Evolutionary conservation across 2,113 vertebrate species (phyloP), one percentile per base, ranked within the genome.

Genomic region (Pandion haliaetus): DNA sequence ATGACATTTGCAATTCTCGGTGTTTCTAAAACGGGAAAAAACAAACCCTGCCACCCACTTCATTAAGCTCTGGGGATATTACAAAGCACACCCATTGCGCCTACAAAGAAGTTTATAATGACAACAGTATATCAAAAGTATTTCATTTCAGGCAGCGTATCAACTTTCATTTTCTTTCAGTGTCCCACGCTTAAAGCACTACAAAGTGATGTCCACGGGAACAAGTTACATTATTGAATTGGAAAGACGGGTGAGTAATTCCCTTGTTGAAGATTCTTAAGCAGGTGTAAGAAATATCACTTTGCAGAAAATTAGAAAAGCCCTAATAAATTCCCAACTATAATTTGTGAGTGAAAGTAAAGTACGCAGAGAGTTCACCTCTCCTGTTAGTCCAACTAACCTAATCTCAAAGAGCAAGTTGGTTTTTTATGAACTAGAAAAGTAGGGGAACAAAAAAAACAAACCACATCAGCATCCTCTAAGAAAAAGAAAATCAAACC

Each of bases 161-260:
- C 49, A 88, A 92, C 38, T 72, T 47, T 10, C 7, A 9, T 70
- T 83, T 83, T 67, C 57, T 98, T 98, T 92, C 96, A 99, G 98
- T 38, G 90, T 95, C 55, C 94, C 95, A 11, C 45, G 86, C 84
- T 89, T 98, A 83, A 99, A 98, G 95, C 98, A 99, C 96, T 99
- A 98, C 97, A 99, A 96, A 98, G 96, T 99, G 93, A 92, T 94
- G 17, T 87, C 80, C 34, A 61, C 82, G 55, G 97, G 95, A n/a
- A 19, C 73, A 19, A 97, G 98, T 72, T 99, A 98, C 50, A 45
- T 97, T 73, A 98, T 99, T 11, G 97, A 98, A 77, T 82, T 99
- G 79, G 98, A 99, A 40, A 98, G 71, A 55, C 84, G 96, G 65
- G 99, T 99, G 95, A 97, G 98, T 98, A 93, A 38, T 76, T 84